Evolutionary conservation across 2,888 invertebrate species (phyloP), one percentile per base, ranked within the genome.

Genomic region (Chrysotoxum bicinctum): DNA sequence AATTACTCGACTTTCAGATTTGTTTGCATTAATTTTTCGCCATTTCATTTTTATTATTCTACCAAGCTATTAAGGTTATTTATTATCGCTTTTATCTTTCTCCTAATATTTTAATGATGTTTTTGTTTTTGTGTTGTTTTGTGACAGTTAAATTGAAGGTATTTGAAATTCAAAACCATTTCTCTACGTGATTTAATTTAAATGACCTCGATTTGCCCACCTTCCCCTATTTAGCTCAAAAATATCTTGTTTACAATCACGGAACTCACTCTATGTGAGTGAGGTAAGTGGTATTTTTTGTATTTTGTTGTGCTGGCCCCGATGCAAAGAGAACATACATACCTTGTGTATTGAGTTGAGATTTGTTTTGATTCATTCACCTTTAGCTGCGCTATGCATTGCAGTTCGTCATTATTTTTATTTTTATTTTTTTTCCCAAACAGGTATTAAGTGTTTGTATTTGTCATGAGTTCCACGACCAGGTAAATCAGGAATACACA

Each of bases 281-380:
- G 21, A 30, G 52, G 23, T 64, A 16, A 10, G 30, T 54, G 19
- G 26, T 62, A 45, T 54, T 32, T 37, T 58, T 35, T 30, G 48
- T 50, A 43, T 30, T 56, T 58, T 58, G 48, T 60, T 19, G 21
- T 7, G 14, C 23, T 72, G 81, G 72, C 72, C 81, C 66, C 82
- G 68, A 68, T 82, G 77, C 82, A 77, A 70, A 40, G 40, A 82
- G 35, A 78, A 19, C 21, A 58, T 48, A 40, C n/a, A n/a, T 68
- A 78, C 82, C 72, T 60, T 72, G 82, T 78, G 78, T 82, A 58
- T 66, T 74, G 52, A 70, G 70, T 76, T 64, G 79, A 64, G 70
- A 70, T 83, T 83, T 83, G 83, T 83, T 83, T 83, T 83, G 83
- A 83, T 83, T 83, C 83, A 83, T 83, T 83, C 83, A 83, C 83